phyloP scores from a whole-genome alignment of 2,888 invertebrate genomes.

The Brachynemurus nebulosus region DNA sequence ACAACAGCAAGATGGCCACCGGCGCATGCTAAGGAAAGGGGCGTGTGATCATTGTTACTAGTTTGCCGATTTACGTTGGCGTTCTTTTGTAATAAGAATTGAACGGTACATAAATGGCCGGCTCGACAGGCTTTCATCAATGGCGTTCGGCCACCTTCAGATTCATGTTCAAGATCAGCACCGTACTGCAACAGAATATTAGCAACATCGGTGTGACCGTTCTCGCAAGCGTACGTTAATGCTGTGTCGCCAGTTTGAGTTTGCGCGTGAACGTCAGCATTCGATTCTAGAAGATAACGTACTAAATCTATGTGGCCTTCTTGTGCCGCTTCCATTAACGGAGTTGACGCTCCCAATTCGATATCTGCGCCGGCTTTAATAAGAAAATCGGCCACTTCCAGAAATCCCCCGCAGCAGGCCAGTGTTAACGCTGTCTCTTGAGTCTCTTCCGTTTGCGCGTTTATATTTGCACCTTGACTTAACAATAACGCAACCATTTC shows the following conservation, averaged over 20 bases:
- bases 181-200: slow-evolving; percentile 81
- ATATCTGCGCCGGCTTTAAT: slow-evolving; percentile 91
- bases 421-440: slow-evolving; percentile 92
- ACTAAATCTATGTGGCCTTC: slow-evolving; percentile 94
- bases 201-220: slow-evolving; percentile 95
- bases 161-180: slow-evolving; percentile 89
- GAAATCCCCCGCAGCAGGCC: slow-evolving; percentile 89
- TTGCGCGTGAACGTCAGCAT: slow-evolving; percentile 84
- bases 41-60: slow-evolving; percentile 93
- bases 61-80: slow-evolving; percentile 81
- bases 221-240: slow-evolving; percentile 95
- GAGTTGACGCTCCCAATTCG: slow-evolving; percentile 89
- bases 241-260: slow-evolving; percentile 94
- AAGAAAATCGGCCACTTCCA: slow-evolving; percentile 89
- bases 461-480: slow-evolving; percentile 89
- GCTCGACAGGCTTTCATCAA: slow-evolving; percentile 97
- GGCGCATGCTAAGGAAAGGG: slow-evolving; percentile 89
- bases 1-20: slow-evolving; percentile 92
- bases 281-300: slow-evolving; percentile 67
- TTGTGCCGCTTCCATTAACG: slow-evolving; percentile 97
- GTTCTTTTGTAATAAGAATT: slow-evolving; percentile 81
- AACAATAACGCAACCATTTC: slow-evolving; percentile 93
- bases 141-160: slow-evolving; percentile 93
- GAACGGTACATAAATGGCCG: slow-evolving; percentile 90
- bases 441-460: slow-evolving; percentile 97